Evolutionary conservation across 2,888 invertebrate genomes (phyloP), one percentile per base, ranked within the genome.

Genomic region (Nemapogon koenigi): DNA sequence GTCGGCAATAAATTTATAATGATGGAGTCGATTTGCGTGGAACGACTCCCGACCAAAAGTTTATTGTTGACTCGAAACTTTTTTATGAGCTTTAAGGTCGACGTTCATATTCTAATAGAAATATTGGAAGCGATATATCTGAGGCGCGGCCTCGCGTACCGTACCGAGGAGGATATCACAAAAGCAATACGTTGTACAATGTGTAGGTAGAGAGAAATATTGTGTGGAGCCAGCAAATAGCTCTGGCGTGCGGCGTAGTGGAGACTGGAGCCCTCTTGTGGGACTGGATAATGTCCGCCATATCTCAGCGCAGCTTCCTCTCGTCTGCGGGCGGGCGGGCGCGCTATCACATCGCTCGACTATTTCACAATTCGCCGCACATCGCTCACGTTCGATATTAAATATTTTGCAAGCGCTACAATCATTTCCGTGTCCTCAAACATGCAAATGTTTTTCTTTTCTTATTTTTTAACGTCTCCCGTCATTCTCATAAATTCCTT

Each of bases 401-500:
- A n/a, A n/a, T n/a, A n/a, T n/a, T n/a, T n/a, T 16, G 10, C 3
- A 13, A 14, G 29, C 16, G 31, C n/a, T 3, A n/a, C n/a, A 22
- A 8, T 31, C 31, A 16, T 16, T 31, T 29, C 17, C 3, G 33
- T 33, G 11, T 33, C 33, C 15, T 19, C 11, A 6, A 33, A 33
- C 17, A 19, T 33, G 33, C 14, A 33, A 33, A 19, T 33, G 13
- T 33, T 33, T 19, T 19, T 6, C 14, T 19, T 19, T 33, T 18
- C 16, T 18, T 18, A 19, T 33, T 31, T 31, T 28, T 31, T 31
- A 16, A 35, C 35, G 35, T 27, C 28, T 13, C 26, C 13, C 35
- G 26, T 16, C 53, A 55, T 59, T 56, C 55, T 55, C 59, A 52
- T 65, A 62, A 65, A 62, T 59, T 64, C 54, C 48, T 48, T 50